Base-by-base conservation (phyloP, 2,888 invertebrate genomes). In the Hyalella azteca region DNA sequence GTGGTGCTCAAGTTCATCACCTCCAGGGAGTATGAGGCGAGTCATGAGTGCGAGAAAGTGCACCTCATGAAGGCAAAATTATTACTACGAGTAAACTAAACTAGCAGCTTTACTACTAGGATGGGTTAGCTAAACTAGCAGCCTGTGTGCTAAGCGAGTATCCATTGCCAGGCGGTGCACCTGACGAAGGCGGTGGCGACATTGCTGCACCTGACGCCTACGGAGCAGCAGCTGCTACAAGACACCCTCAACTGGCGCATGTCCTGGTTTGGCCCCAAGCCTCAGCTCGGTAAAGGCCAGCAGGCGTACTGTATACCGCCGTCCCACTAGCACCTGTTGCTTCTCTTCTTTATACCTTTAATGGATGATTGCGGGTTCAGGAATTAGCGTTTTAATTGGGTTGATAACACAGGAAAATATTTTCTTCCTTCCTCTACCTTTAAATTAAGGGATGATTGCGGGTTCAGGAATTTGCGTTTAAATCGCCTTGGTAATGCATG, bases 151-250 rank as follows among this genome's bases (percentile, higher is more conserved):
- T 45, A 45, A 45, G 9, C 45, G 45, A 45, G 45, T 11, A 45
- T 45, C 9, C 45, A 45, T 81, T 86, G 92, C 45, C 92, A 96
- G 90, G 96, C 96, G 54, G 91, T 95, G 32, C 96, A 97, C 88
- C 89, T 97, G 86, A 95, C 95, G 19, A 92, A 94, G 86, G 96
- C 96, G 0, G 93, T 97, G 2, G 92, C 95, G 0, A 93, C 94
- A 0, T 89, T 97, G 79, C 90, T 97, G 41, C 92, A 94, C 83
- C 93, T 97, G 83, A 93, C 93, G 0, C 91, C 92, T 32, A 96
- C 96, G 86, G 97, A 97, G 88, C 96, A 97, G 87, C 92, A 93
- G 86, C 88, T 95, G 11, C 90, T 97, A 9, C 91, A 93, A 78
- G 93, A 94, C 86, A 94, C 94, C 0, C 88, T 94, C 81, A 92